These are phyloP conservation scores for Bombus turneri DNA, from an alignment of 1,140 invertebrate genomes.

Conservation along the genomic window DNA sequence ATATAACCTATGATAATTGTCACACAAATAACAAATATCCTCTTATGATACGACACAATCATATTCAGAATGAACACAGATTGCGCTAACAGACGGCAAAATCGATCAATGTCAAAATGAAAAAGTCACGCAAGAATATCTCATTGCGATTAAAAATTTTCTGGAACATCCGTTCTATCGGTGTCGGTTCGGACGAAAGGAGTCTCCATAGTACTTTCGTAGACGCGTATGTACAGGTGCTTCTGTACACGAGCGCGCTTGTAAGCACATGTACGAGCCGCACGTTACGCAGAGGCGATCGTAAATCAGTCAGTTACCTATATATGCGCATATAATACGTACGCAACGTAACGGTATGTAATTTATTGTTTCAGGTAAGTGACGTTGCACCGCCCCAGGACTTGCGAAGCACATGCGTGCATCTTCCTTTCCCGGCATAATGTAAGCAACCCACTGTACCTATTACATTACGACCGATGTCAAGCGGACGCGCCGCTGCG, in stretches of 20 bases:
- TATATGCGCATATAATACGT: slow-evolving; percentile 76
- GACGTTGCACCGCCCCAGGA: slow-evolving; percentile 78
- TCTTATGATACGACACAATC: neutral
- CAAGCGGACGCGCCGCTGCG: slow-evolving; percentile 34
- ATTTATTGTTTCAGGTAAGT: slow-evolving; percentile 84
- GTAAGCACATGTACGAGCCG: slow-evolving; percentile 70
- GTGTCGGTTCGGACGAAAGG: neutral
- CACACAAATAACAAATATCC: neutral
- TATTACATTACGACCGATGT: slow-evolving; percentile 74
- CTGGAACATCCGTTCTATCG: neutral
- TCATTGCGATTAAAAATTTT: neutral
- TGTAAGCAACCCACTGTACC: slow-evolving; percentile 78
- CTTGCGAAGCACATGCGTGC: slow-evolving; percentile 72
- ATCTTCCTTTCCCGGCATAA: slow-evolving; percentile 77
- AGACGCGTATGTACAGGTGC: slow-evolving; percentile 59
- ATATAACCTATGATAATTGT: neutral
- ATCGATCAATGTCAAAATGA: neutral
- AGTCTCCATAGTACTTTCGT: slow-evolving; percentile 40
- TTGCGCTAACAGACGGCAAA: neutral
- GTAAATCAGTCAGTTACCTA: slow-evolving; percentile 77
- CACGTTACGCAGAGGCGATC: slow-evolving; percentile 69
- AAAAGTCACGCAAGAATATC: neutral
- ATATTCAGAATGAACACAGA: neutral
- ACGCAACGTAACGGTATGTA: slow-evolving; percentile 79
- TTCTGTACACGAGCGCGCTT: slow-evolving; percentile 67